A percentile compares a stretch with the other conserved stretches of the same genome.
Evolutionary conservation across 2,797 vertebrate species (phyloP).

Genomic region (Artibeus lituratus): DNA sequence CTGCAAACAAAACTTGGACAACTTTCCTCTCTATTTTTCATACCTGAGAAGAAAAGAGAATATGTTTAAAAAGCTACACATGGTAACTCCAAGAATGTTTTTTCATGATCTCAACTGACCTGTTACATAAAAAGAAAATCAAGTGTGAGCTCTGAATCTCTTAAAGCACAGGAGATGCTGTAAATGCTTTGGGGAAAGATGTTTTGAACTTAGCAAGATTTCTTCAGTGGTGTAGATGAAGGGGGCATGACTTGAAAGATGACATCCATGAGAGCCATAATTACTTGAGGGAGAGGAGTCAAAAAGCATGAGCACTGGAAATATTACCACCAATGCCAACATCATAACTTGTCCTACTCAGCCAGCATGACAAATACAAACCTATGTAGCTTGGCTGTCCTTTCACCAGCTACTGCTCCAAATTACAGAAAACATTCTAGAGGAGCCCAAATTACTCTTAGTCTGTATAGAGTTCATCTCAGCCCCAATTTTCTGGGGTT

Average conservation of each 20-base stretch:
- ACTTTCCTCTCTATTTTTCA: constrained; percentile 86
- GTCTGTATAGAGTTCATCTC: not conserved
- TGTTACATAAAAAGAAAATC: not conserved
- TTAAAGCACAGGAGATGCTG: constrained; percentile 34
- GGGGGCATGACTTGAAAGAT: not conserved
- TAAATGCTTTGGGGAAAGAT: not conserved
- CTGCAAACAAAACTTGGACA: constrained; percentile 85
- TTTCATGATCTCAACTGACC: not conserved
- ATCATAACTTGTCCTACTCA: not conserved
- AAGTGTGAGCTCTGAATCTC: not conserved
- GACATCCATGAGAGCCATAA: not conserved
- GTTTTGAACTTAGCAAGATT: not conserved
- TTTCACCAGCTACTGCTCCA: constrained; percentile 30
- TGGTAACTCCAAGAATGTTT: constrained; percentile 82
- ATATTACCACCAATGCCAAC: not conserved
- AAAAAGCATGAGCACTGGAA: constrained; percentile 63
- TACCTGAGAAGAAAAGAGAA: constrained; percentile 81
- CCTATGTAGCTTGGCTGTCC: constrained; percentile 7
- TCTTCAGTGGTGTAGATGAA: not conserved
- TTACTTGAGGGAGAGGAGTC: constrained; percentile 42
- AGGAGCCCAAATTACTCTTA: not conserved
- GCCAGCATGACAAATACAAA: not conserved
- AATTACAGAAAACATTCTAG: not conserved
- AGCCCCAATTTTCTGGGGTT: constrained; percentile 47
- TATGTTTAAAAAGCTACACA: constrained; percentile 82